A percentile compares a stretch with the other conserved stretches of the same genome.
Conservation (phyloP, 2,797 vertebrate species). For the Sus cebifrons region DNA sequence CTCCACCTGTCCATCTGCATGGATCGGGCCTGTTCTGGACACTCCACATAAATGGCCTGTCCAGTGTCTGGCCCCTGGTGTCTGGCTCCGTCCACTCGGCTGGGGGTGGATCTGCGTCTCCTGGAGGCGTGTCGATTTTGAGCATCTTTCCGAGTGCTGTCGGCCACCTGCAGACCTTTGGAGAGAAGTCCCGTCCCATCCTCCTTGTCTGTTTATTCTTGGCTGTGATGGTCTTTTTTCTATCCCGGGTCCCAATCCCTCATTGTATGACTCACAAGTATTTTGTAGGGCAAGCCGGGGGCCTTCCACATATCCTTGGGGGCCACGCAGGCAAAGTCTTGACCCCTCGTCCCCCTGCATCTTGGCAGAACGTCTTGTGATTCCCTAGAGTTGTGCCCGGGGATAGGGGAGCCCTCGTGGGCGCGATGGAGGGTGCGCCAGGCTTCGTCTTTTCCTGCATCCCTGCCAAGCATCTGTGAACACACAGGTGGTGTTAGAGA, state of each 20-base stretch:
- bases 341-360: not conserved
- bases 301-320: not conserved
- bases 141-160: rapidly evolving
- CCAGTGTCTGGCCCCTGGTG: not conserved
- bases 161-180: not conserved
- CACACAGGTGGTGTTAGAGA: not conserved
- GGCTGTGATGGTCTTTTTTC: not conserved
- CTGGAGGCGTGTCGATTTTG: not conserved
- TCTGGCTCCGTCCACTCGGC: no score
- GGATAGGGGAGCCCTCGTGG: no score
- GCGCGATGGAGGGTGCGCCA: not conserved
- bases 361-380: not conserved
- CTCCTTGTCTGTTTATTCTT: not conserved
- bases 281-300: not conserved
- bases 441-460: not conserved
- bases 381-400: not conserved
- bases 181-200: not conserved
- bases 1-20: no score
- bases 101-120: no score
- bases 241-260: not conserved
- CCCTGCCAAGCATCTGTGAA: not conserved
- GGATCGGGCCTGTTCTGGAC: no score
- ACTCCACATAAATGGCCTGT: no score
- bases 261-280: not conserved
- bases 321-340: not conserved